These are phyloP conservation scores for Panthera uncia DNA, from an alignment of 2,113 vertebrate genomes.

Conservation along the genomic window DNA sequence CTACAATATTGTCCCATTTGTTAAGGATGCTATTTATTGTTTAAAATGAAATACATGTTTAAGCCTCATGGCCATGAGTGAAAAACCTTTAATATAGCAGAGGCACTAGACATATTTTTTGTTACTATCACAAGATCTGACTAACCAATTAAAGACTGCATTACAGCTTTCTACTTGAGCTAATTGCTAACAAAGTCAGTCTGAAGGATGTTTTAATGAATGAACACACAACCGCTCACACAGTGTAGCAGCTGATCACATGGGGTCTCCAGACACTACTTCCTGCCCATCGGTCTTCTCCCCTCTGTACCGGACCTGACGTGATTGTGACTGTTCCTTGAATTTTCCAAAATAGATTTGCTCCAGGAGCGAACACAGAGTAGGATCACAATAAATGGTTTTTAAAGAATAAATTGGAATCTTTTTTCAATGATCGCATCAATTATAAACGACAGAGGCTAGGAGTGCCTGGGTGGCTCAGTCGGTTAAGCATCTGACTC, in stretches of 20 bases:
- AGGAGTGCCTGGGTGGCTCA: too few species aligned
- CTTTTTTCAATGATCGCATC: not conserved
- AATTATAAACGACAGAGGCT: not conserved
- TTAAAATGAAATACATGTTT: not conserved
- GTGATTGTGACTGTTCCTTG: not conserved
- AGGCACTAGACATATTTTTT: not conserved
- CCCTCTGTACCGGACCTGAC: not conserved
- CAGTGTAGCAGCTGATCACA: too few species aligned
- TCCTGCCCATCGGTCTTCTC: not conserved
- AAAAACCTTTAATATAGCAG: not conserved
- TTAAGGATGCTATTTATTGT: not conserved
- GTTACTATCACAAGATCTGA: not conserved
- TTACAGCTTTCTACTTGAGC: not conserved
- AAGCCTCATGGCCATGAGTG: not conserved
- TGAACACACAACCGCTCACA: not conserved
- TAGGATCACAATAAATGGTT: not conserved
- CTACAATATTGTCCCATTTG: not conserved
- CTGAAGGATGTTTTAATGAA: not conserved
- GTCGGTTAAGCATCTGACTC: too few species aligned
- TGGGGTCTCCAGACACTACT: fast-evolving
- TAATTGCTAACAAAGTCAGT: not conserved
- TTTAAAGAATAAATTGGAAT: not conserved
- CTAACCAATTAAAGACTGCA: not conserved
- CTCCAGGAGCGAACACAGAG: not conserved
- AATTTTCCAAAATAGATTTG: not conserved